A percentile compares a stretch with the other conserved stretches of the same genome.
Evolutionary conservation across 2,797 vertebrate genomes (phyloP).

Genomic region (Ctenochaetus hawaiiensis): DNA sequence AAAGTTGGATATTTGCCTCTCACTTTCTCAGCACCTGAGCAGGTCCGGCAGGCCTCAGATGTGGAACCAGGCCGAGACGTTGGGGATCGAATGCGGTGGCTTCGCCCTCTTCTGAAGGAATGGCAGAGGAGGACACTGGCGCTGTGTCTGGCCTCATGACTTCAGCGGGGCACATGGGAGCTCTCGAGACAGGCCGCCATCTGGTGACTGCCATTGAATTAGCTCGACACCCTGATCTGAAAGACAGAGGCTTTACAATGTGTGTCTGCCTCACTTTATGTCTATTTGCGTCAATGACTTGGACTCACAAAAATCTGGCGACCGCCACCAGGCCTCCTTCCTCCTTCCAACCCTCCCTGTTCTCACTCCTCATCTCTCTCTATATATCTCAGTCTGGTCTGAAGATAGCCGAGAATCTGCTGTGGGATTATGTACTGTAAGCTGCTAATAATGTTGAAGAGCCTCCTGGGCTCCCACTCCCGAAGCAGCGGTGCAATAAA

Average conservation of each 20-base stretch:
- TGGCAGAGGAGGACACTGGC: constrained; percentile 75
- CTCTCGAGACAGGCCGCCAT: constrained; percentile 80
- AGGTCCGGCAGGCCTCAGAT: constrained; percentile 55
- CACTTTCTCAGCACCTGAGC: constrained; percentile 35
- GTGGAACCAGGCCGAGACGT: constrained; percentile 69
- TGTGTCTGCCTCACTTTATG: constrained; percentile 32
- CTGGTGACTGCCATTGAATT: constrained; percentile 76
- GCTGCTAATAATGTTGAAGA: constrained; percentile 88
- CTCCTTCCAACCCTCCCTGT: not conserved
- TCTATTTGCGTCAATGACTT: constrained; percentile 51
- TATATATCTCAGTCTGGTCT: constrained; percentile 77
- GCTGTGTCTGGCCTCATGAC: constrained; percentile 74
- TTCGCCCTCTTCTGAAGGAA: constrained; percentile 75
- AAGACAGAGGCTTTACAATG: constrained; percentile 45
- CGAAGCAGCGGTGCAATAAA: constrained; percentile 88
- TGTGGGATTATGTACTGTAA: constrained; percentile 83
- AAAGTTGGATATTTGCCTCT: constrained; percentile 22
- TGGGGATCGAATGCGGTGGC: constrained; percentile 62
- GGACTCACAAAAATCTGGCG: constrained; percentile 41
- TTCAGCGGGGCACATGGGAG: constrained; percentile 70
- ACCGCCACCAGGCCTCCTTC: constrained; percentile 18
- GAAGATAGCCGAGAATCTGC: constrained; percentile 79
- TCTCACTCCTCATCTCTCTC: constrained; percentile 51
- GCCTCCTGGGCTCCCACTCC: constrained; percentile 83
- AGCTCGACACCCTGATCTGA: constrained; percentile 47